phyloP scores from a whole-genome alignment of 2,113 vertebrate genomes.

The Actinemys pallida region DNA sequence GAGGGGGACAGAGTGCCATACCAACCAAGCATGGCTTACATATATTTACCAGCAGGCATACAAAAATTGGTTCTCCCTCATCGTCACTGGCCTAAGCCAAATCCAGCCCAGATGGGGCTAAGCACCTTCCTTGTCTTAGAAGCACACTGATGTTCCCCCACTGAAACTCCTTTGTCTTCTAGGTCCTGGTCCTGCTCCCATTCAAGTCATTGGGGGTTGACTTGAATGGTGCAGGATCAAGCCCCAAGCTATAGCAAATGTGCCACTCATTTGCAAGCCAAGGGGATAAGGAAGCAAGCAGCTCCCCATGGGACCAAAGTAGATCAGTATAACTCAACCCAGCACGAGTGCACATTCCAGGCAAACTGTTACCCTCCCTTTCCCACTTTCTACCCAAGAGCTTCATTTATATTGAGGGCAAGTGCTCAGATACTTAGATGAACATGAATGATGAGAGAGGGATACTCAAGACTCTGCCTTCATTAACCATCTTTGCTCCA shows the following conservation, averaged over 20 bases:
- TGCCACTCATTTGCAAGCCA: neutral
- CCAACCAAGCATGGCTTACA: neutral
- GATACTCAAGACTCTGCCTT: neutral
- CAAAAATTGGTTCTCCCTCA: neutral
- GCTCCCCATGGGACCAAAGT: neutral
- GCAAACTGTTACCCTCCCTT: neutral
- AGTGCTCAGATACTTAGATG: neutral
- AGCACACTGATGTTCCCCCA: neutral
- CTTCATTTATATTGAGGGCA: neutral
- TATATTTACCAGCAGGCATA: neutral
- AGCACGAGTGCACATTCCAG: neutral
- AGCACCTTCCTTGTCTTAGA: neutral
- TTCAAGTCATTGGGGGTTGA: neutral
- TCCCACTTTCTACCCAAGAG: neutral
- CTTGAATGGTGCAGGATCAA: neutral
- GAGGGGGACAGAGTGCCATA: neutral
- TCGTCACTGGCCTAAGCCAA: neutral
- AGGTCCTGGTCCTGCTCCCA: neutral
- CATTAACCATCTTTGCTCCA: neutral
- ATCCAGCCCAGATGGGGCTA: neutral
- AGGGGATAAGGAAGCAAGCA: neutral
- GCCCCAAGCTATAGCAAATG: neutral
- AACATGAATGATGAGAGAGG: slow-evolving; percentile 11
- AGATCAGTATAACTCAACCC: neutral
- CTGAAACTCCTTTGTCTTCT: neutral